A percentile compares a stretch with the other conserved stretches of the same genome.
These are phyloP conservation scores for Drosophila murphyi DNA, from an alignment of 1,140 invertebrate species.

Conservation along the genomic window DNA sequence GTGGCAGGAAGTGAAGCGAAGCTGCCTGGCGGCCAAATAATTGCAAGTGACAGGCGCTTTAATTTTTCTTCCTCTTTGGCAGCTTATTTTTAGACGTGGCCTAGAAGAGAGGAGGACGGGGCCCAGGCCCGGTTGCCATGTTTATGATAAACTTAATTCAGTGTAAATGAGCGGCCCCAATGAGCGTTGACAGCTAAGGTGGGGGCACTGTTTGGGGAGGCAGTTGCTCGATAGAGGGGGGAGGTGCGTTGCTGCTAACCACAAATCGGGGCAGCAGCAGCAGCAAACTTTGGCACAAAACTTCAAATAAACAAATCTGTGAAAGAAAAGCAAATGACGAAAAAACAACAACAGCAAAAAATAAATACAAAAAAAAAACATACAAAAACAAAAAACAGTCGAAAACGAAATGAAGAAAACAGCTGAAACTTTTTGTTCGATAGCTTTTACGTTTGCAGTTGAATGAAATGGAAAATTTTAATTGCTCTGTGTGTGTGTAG, in stretches of 20 bases:
- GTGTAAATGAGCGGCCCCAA: conserved; percentile 71
- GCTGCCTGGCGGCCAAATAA: conserved; percentile 67
- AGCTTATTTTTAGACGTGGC: conserved; percentile 59
- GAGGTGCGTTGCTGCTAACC: conserved; percentile 17
- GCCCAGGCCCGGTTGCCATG: conserved; percentile 55
- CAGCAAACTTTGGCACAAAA: conserved; percentile 46
- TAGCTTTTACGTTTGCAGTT: conserved; percentile 67
- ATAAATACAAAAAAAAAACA: too few relatives aligned
- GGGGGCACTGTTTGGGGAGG: not conserved
- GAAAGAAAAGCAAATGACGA: conserved; percentile 55
- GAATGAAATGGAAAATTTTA: conserved; percentile 84
- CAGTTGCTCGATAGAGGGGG: not conserved
- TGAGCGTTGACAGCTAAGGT: conserved; percentile 48
- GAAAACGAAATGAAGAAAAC: conserved; percentile 32
- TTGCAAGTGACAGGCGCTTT: conserved; percentile 81
- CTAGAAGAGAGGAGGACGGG: conserved; percentile 5
- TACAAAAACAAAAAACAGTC: too few relatives aligned
- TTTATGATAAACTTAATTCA: conserved; percentile 81
- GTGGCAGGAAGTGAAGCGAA: conserved; percentile 47
- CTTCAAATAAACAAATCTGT: conserved; percentile 78
- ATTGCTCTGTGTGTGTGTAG: conserved; percentile 56
- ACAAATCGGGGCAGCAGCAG: conserved; percentile 24
- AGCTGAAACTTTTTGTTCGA: conserved; percentile 62
- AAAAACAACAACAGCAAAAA: conserved; percentile 27
- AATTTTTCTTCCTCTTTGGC: conserved; percentile 76